Base-by-base conservation (phyloP, 2,113 vertebrate species). In the Aix galericulata region DNA sequence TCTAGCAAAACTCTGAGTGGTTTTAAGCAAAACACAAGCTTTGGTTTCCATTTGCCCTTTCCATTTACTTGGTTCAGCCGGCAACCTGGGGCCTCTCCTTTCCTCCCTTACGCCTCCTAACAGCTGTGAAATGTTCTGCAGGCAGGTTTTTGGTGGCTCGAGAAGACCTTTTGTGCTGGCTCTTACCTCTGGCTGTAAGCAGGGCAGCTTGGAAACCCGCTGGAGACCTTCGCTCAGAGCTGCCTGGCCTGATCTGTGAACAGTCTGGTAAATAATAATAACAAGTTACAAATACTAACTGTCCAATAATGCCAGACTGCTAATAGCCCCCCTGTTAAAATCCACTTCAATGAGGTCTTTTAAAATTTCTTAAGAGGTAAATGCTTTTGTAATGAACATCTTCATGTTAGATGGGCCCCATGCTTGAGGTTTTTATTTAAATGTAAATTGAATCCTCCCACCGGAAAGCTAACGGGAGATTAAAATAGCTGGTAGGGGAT, bases 361-460 rank as follows among this genome's bases (percentile, higher is more conserved):
- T 64, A 18, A 60, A 38, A 17, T 67, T 78, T 71, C 67, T 87
- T 12, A 58, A 23, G 79, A 59, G 72, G 76, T 42, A 83, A 92
- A 86, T 76, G 77, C 40, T 34, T 74, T 58, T 36, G 72, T 89
- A 83, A 89, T 86, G 84, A 94, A 59, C 53, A 31, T 93, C 62
- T 89, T 87, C 16, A 5, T 68, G 38, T 63, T 68, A 48, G 38
- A 73, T 82, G 34, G 82, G 67, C 86, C 84, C 67, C 2, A 9
- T 0, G 72, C 36, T 63, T 32, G 84, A 95, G 83, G 44, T 20
- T 91, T 89, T 86, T 93, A 95, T 95, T 94, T 91, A 88, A 89
- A 93, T 93, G 89, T 87, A 95, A 95, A 97, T 94, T 86, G 94
- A 96, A 87, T 81, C 76, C 64, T 94, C 95, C 86, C 91, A 29